phyloP scores from a whole-genome alignment of 2,113 vertebrate genomes.

The Hipposideros armiger region DNA sequence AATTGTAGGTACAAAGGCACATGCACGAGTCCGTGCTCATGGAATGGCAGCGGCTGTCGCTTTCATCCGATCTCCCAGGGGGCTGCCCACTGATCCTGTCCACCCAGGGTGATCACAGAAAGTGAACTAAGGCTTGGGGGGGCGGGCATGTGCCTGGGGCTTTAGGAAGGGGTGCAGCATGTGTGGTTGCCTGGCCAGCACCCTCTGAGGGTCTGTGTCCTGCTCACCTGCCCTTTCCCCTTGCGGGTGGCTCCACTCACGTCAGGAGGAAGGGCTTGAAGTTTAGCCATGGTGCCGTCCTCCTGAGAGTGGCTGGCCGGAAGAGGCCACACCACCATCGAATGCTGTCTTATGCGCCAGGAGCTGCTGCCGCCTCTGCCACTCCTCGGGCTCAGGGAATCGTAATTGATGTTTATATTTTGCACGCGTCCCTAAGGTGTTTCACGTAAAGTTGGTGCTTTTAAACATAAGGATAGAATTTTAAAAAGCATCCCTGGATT shows the following conservation, averaged over 20 bases:
- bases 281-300: fast-evolving
- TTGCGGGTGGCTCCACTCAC: neutral
- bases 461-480: slow-evolving; percentile 2
- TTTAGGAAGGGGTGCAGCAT: fast-evolving
- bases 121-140: neutral
- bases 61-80: neutral
- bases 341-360: fast-evolving
- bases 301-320: neutral
- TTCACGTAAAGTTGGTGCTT: neutral
- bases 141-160: fast-evolving
- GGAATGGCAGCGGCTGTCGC: neutral
- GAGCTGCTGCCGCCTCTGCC: fast-evolving
- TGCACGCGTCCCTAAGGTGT: neutral
- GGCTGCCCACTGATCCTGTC: neutral
- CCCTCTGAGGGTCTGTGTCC: neutral
- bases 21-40: fast-evolving
- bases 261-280: neutral
- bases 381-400: fast-evolving
- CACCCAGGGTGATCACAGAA: too few relatives aligned
- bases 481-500: neutral
- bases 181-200: fast-evolving
- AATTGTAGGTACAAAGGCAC: fast-evolving
- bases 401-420: neutral
- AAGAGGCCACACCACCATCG: neutral
- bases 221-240: neutral